Evolutionary conservation across 2,888 invertebrate species (phyloP), one percentile per base, ranked within the genome.

Genomic region (Tanypteryx hageni): DNA sequence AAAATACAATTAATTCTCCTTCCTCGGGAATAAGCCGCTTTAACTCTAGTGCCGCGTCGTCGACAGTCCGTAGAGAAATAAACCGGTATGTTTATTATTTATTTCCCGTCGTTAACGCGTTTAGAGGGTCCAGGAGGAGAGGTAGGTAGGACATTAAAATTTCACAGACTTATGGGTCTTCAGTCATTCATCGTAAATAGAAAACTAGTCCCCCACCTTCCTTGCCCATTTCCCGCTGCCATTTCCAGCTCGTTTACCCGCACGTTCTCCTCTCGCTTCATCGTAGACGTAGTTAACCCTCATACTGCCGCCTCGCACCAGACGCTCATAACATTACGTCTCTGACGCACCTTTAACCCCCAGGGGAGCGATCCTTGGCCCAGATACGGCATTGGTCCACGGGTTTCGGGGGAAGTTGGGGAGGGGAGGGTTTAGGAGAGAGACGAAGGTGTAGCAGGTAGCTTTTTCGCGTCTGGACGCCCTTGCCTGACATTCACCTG

Each of bases 341-440:
- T 76, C 18, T 18, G 76, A 0, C 27, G 22, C n/a, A 22, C n/a
- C 68, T 76, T 27, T 44, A 44, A 44, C 22, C 76, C 76, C 13
- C 27, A 11, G 22, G 44, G 44, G 44, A 76, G 76, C 76, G 76
- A 76, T 76, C 11, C 76, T 76, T 76, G 76, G 22, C 76, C 76
- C 76, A 76, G 76, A 76, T 76, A 76, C 22, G 27, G 76, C 76
- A 76, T 22, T 68, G n/a, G n/a, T 68, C 22, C 68, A 68, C 18
- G n/a, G n/a, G 0, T 68, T 44, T 44, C 5, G 44, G 44, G 44
- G 44, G 5, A 68, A 22, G 27, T 13, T 27, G 76, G 76, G 64
- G n/a, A 16, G 18, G 16, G 8, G 64, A 64, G 64, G 64, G 22
- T 22, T 22, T n/a, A 76, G 76, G 76, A 76, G 22, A 27, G 44